Conservation (phyloP, 2,888 invertebrate species). For the Agonopterix arenella region DNA sequence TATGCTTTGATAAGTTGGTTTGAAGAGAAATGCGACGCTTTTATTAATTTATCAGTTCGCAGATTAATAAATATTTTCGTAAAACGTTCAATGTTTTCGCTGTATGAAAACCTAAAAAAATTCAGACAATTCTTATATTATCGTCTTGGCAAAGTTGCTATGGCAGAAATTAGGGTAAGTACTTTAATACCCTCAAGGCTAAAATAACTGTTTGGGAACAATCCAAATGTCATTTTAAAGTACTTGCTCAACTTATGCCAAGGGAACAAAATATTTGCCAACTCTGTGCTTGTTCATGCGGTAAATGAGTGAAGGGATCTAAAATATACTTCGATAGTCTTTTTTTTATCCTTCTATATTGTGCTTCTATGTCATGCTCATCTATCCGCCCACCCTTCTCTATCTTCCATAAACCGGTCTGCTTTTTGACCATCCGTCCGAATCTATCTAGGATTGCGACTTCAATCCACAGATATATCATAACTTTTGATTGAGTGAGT, state of each 20-base stretch:
- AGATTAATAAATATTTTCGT: not conserved
- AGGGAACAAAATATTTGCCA: slow-evolving; percentile 12
- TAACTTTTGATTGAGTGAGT: no score
- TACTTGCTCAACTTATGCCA: slow-evolving; percentile 18
- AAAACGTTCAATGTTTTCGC: not conserved
- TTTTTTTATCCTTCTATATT: not conserved
- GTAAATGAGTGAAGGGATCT: not conserved
- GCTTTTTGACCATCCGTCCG: no score
- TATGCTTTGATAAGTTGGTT: not conserved
- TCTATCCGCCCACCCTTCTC: not conserved
- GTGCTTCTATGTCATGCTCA: not conserved
- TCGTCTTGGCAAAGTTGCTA: slow-evolving; percentile 26
- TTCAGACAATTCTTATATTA: slow-evolving; percentile 6
- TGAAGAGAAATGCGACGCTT: not conserved
- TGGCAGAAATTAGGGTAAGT: slow-evolving; percentile 25
- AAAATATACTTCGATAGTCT: not conserved
- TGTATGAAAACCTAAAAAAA: not conserved
- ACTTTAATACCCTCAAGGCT: slow-evolving; percentile 27
- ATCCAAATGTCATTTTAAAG: slow-evolving; percentile 49
- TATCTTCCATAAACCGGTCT: not conserved
- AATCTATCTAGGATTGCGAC: no score
- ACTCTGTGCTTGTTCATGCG: not conserved
- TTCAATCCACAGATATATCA: no score
- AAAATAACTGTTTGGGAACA: slow-evolving; percentile 37
- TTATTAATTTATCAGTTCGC: not conserved